Evolutionary conservation across 2,113 vertebrate genomes (phyloP), one percentile per base, ranked within the genome.

Genomic region (Vombatus ursinus): DNA sequence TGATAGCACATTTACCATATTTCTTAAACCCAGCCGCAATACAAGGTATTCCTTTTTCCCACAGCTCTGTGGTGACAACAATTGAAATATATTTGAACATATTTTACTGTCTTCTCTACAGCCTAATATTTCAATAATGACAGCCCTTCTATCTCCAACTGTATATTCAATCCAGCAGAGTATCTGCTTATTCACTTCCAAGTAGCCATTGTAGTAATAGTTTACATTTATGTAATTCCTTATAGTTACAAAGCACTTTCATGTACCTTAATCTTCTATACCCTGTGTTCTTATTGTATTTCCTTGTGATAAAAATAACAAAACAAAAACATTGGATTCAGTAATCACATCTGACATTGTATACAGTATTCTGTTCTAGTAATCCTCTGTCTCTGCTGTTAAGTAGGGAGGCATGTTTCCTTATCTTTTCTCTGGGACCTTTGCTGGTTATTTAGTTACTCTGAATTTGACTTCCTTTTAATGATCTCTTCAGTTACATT

Each of bases 121-220:
- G 3, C n/a, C 8, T 90, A 49, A 14, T 92, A 28, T 53, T 91
- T 91, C 49, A 90, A 8, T 61, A n/a, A 37, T 68, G 25, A 68
- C 52, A 28, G 12, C 11, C 52, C 77, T 28, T 94, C 93, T 57
- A 92, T 91, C 48, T 37, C 26, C 61, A 96, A 48, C 47, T 28
- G 57, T 77, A 22, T 12, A 54, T 50, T n/a, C 37, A 77, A 4
- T 77, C 37, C 5, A 37, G 25, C 37, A 77, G 11, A 77, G 37
- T n/a, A 77, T 37, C 16, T 94, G 51, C 50, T 68, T 61, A 90
- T 50, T 93, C 52, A 61, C 93, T 96, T 95, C 50, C 6, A 68
- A 50, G 68, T 94, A 48, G 51, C 77, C n/a, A 7, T 68, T 68
- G 19, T n/a, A 37, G 31, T 37, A n/a, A 68, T 68, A 68, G 14